Evolutionary conservation across 2,888 invertebrate genomes (phyloP).

Genomic region (Oscheius onirici): DNA sequence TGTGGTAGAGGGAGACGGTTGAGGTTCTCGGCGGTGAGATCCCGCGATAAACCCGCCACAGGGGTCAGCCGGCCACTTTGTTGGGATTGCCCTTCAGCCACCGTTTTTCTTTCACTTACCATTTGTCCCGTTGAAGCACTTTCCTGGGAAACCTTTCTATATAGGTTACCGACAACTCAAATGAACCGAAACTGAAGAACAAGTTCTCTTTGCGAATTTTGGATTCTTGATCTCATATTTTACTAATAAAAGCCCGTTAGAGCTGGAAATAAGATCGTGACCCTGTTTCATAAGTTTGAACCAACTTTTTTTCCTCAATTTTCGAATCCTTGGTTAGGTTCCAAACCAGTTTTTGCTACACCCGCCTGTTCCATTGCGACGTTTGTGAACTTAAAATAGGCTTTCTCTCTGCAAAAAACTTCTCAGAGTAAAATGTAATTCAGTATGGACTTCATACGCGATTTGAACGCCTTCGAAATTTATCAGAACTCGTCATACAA

Average conservation of each 20-base stretch:
- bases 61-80: conserved; percentile 4
- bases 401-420: background rate
- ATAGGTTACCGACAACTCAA: no score
- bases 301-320: background rate
- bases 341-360: background rate
- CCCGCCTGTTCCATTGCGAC: background rate
- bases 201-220: no score
- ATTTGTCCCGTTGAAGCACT: no score
- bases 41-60: conserved; percentile 11
- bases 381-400: background rate
- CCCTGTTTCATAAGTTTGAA: background rate
- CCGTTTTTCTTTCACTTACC: background rate
- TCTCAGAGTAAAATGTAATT: background rate
- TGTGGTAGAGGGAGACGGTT: no score
- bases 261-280: no score
- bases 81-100: background rate
- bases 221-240: no score
- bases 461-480: conserved; percentile 64
- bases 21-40: background rate
- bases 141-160: no score
- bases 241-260: no score
- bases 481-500: conserved; percentile 56
- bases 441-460: conserved; percentile 48
- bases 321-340: background rate
- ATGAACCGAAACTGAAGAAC: no score